Base-by-base conservation (phyloP, 1,140 invertebrate genomes). In the Lamellibrachia luymesi region DNA sequence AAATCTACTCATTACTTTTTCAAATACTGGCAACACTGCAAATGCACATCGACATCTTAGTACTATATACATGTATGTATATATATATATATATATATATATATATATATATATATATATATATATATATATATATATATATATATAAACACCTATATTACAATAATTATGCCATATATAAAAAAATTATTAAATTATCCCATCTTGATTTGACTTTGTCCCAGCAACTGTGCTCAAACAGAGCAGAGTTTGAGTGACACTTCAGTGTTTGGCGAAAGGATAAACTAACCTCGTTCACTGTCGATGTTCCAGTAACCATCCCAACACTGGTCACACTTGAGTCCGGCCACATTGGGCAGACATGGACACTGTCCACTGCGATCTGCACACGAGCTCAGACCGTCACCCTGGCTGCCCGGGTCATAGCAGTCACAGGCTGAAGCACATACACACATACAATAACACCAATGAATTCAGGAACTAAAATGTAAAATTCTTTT, bases 311-410 rank as follows among this genome's bases (percentile, higher is more conserved):
- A 96, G 94, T 95, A 96, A 5, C 95, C 95, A 2, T 98, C 97
- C 94, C 98, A 97, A 95, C 99, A 99, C 94, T 97, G 97, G 92
- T 99, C 98, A 96, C 99, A 99, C 95, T 98, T 98, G 64, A 97
- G 97, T 6, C 98, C 99, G 90, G 97, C 97, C 0, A 99, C 98
- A 95, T 99, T 98, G 0, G 97, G 97, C 93, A 98, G 98, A 96
- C 99, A 99, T 2, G 97, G 96, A 94, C 99, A 99, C 94, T 98
- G 97, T 2, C 98, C 98, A 0, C 92, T 95, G 1, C 51, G 90
- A 0, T 93, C 94, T 93, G 96, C 95, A 95, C 96, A 96, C 17
- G 94, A 94, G 27, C 95, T 52, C 5, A 94, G 97, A n/a, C 97
- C 97, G 94, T 97, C 97, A 56, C 97, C 96, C 13, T 94, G 97